These are phyloP conservation scores for Brachyrhaphis roseni DNA, from an alignment of 2,797 vertebrate genomes.

Conservation along the genomic window DNA sequence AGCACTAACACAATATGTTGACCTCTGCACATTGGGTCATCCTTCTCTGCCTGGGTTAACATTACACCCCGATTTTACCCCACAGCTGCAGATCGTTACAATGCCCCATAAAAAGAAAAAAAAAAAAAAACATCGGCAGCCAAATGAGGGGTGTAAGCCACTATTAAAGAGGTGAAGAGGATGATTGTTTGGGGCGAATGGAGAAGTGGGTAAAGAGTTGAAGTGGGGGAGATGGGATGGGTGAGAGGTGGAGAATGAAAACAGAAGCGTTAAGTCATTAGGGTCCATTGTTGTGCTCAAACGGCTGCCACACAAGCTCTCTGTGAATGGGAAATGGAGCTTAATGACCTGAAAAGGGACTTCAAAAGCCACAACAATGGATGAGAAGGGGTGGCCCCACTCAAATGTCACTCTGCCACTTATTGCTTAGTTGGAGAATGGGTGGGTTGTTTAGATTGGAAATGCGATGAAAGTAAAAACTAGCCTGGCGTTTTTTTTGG, in stretches of 20 bases:
- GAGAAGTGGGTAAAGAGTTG: slow-evolving; percentile 71
- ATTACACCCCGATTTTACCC: slow-evolving; percentile 86
- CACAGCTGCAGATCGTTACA: slow-evolving; percentile 93
- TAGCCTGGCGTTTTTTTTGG: slow-evolving; percentile 59
- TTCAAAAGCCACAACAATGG: slow-evolving; percentile 82
- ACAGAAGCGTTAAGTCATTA: slow-evolving; percentile 87
- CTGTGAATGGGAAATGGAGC: slow-evolving; percentile 83
- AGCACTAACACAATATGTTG: slow-evolving; percentile 85
- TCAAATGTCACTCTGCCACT: slow-evolving; percentile 80
- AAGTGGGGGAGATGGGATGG: slow-evolving; percentile 59
- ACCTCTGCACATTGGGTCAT: slow-evolving; percentile 89
- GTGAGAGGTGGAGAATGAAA: slow-evolving; percentile 81
- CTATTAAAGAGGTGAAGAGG: slow-evolving; percentile 78
- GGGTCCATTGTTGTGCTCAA: slow-evolving; percentile 82
- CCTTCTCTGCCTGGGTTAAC: slow-evolving; percentile 83
- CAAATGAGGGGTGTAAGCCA: slow-evolving; percentile 73
- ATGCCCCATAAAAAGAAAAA: slow-evolving; percentile 86
- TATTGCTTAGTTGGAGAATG: slow-evolving; percentile 76
- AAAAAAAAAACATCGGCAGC: slow-evolving; percentile 74
- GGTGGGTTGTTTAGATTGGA: slow-evolving; percentile 75
- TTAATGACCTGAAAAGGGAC: slow-evolving; percentile 84
- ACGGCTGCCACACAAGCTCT: slow-evolving; percentile 81
- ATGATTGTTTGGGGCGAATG: slow-evolving; percentile 66
- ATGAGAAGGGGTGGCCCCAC: slow-evolving; percentile 75
- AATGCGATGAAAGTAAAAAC: slow-evolving; percentile 77